A percentile compares a stretch with the other conserved stretches of the same genome.
phyloP scores from a whole-genome alignment of 2,888 invertebrate genomes.

The Micoletzkya japonica region DNA sequence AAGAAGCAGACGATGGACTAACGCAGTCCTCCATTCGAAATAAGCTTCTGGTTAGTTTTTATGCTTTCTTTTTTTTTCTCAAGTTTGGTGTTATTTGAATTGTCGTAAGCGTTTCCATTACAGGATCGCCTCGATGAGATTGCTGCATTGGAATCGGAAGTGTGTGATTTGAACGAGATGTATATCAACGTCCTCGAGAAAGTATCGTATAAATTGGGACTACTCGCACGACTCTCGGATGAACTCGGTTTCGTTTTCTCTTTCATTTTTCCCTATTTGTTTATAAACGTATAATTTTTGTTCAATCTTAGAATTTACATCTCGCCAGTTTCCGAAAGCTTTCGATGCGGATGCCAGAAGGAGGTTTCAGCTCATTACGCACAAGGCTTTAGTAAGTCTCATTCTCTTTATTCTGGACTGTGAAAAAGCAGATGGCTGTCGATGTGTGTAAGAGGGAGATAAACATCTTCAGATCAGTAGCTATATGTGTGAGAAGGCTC shows the following conservation, averaged over 20 bases:
- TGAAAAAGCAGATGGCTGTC: not conserved
- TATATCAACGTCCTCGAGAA: conserved; percentile 19
- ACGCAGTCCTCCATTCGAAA: too few species aligned
- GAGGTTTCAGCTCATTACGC: conserved; percentile 1
- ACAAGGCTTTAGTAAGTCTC: conserved; percentile 13
- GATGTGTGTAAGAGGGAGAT: not conserved
- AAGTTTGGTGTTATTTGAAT: too few species aligned
- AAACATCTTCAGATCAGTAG: conserved; percentile 9
- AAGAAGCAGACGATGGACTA: too few species aligned
- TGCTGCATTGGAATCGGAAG: conserved; percentile 7
- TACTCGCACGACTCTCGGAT: conserved; percentile 5
- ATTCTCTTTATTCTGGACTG: not conserved
- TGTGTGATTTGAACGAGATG: not conserved
- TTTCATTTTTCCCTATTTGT: too few species aligned
- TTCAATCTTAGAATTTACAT: conserved; percentile 1
- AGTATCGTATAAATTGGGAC: conserved; percentile 7
- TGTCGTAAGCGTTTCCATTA: too few species aligned
- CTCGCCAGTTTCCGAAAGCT: not conserved
- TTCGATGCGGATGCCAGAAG: not conserved
- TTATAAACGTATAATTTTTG: too few species aligned
- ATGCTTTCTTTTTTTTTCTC: too few species aligned
- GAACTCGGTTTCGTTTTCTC: conserved; percentile 21
- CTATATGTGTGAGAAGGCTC: conserved; percentile 14
- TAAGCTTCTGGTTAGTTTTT: too few species aligned
- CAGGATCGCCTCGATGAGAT: conserved; percentile 24